Percentiles rank a stretch among this genome's conserved stretches.
These are phyloP conservation scores for Aspidapion aeneum DNA, from an alignment of 2,888 invertebrate species.

Conservation along the genomic window DNA sequence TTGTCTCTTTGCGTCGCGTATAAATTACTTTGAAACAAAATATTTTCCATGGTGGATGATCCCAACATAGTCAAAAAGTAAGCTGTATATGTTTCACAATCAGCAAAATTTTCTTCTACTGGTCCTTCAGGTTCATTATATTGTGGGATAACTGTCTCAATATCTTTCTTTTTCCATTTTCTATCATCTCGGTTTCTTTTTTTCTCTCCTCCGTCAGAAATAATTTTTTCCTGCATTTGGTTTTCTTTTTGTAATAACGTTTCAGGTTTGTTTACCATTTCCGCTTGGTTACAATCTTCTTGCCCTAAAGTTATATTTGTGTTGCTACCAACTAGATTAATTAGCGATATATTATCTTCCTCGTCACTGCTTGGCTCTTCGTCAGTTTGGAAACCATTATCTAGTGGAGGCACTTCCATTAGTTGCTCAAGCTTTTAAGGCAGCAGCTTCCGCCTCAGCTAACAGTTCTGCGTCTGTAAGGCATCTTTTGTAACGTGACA, in stretches of 20 bases:
- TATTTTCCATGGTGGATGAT: constrained; percentile 2
- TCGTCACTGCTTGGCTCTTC: not conserved
- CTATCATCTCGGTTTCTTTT: not conserved
- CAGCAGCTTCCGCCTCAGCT: too few relatives aligned
- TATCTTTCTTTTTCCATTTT: constrained; percentile 2
- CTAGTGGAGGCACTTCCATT: not conserved
- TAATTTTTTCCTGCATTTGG: too few relatives aligned
- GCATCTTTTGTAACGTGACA: too few relatives aligned
- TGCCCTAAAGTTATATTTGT: too few relatives aligned
- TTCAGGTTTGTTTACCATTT: too few relatives aligned
- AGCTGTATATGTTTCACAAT: constrained; percentile 1
- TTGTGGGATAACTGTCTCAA: not conserved
- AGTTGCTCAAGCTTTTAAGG: not conserved
- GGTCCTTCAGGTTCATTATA: constrained; percentile 2
- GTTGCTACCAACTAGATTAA: too few relatives aligned
- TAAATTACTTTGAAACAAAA: constrained; percentile 6
- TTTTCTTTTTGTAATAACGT: too few relatives aligned
- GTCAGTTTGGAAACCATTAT: constrained; percentile 2
- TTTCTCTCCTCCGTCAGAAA: not conserved
- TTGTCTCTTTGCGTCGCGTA: constrained; percentile 16
- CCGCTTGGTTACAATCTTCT: not conserved
- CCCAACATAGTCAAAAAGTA: constrained; percentile 6
- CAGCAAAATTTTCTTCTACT: not conserved
- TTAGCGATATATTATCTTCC: too few relatives aligned
- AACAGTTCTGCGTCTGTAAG: too few relatives aligned